A percentile compares a stretch with the other conserved stretches of the same genome.
Conservation (phyloP, 2,113 vertebrate genomes). For the Corythaixoides concolor region DNA sequence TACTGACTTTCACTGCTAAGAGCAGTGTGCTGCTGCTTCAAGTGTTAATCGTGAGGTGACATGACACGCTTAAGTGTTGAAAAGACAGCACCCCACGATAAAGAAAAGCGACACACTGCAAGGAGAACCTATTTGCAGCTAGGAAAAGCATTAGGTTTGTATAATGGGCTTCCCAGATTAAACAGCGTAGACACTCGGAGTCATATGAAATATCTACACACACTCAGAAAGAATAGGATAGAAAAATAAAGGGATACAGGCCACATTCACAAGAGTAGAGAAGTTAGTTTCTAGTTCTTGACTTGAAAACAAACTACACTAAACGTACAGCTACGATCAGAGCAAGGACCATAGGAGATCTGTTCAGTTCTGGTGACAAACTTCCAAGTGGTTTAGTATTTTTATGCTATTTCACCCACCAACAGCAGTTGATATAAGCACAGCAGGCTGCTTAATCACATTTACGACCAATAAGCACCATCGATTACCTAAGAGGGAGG, state of each 20-base stretch:
- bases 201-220: not conserved
- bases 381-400: not conserved
- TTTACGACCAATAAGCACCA: not conserved
- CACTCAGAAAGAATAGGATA: not conserved
- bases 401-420: not conserved
- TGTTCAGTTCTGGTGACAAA: not conserved
- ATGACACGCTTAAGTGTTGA: not conserved
- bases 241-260: not conserved
- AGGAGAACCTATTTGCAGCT: not conserved
- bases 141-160: slow-evolving; percentile 18
- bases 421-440: not conserved
- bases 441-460: not conserved
- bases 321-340: not conserved
- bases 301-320: not conserved
- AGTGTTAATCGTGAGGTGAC: slow-evolving; percentile 23
- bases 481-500: not conserved
- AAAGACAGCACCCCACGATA: not conserved
- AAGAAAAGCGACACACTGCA: slow-evolving; percentile 20
- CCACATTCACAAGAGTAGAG: not conserved
- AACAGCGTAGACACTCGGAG: not conserved
- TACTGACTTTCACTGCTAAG: not conserved
- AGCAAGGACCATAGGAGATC: not conserved
- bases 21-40: not conserved
- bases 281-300: not conserved
- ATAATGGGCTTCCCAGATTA: slow-evolving; percentile 40